Base-by-base conservation (phyloP, 1,140 invertebrate species). In the Lordiphosa stackelbergi region DNA sequence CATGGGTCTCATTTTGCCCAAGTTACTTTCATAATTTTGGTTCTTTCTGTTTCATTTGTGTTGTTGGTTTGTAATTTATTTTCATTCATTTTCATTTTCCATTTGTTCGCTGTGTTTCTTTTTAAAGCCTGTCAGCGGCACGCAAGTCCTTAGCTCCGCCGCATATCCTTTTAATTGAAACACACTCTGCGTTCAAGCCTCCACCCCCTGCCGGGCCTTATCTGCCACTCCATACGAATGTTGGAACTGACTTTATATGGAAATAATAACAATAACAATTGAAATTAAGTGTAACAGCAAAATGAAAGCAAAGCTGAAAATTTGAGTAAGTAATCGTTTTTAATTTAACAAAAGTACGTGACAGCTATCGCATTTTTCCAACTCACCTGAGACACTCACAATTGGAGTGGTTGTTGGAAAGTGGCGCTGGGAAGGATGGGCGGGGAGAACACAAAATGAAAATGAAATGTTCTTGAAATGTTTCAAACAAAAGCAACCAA, bases 201-300 rank as follows among this genome's bases (percentile, higher is more conserved):
- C 38, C 19, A 12, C 11, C 38, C 28, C 34, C 54, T n/a, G 35
- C 31, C 8, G 13, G 16, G 28, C 5, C n/a, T 52, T 5, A 31
- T 34, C 19, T 7, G 19, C 40, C 31, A 45, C 36, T 36, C 8
- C 49, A 13, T 5, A 71, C 22, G 22, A 24, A 24, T 24, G 22
- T 24, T 6, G 22, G 22, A 24, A 24, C 49, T 63, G 74, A 71
- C 75, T 79, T 81, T 81, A 62, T 72, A 83, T 59, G 68, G 77
- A 72, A 69, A 81, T 72, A 81, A 79, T 83, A 79, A 79, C 71
- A 79, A 81, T 81, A 81, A 81, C 75, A 74, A 75, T 77, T 81
- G 72, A 75, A 81, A 83, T 81, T 69, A 83, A 77, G 75, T 75
- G 75, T 46, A 81, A 60, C 59, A 63, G 63, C 68, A 58, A 59